Evolutionary conservation across 1,140 invertebrate genomes (phyloP), one percentile per base, ranked within the genome.

Genomic region (Papilio helenus): DNA sequence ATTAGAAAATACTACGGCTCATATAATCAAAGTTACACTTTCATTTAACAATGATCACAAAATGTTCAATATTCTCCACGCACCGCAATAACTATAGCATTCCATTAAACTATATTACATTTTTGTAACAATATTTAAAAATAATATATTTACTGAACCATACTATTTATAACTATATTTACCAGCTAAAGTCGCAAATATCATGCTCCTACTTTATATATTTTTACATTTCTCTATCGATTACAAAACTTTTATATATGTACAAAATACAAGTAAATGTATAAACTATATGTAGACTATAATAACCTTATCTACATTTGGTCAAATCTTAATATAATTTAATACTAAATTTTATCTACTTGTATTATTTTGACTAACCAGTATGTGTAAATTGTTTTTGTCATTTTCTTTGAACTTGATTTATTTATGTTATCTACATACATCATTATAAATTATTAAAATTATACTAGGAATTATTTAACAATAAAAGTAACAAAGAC

Each of bases 11-110:
- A 94, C 93, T 94, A 94, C 92, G 91, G 91, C 89, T 93, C 92
- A 94, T 93, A 91, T 93, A 93, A 93, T 94, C 90, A 88, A 93
- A 94, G 89, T 93, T 93, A 93, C 90, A 93, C 90, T 93, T 94
- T 92, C 91, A 90, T 93, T 89, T 86, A 94, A 94, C 92, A 94
- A 93, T 93, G 90, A 94, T 94, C 93, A 94, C 93, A 94, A 92
- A 90, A 87, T 85, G 91, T 93, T 90, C 85, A 86, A 87, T 79
- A 90, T 86, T 84, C 90, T 89, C 87, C 89, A 88, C 89, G 91
- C 92, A 94, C 92, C 91, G 88, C 90, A 89, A 92, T 89, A 86
- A 90, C 87, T 84, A 89, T 89, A 82, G 90, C 90, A 92, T 90
- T 87, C 83, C 90, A 91, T 85, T 86, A 85, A 89, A 87, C 82